A percentile compares a stretch with the other conserved stretches of the same genome.
Evolutionary conservation across 2,888 invertebrate genomes (phyloP).

Genomic region (Epinotia brunnichana): DNA sequence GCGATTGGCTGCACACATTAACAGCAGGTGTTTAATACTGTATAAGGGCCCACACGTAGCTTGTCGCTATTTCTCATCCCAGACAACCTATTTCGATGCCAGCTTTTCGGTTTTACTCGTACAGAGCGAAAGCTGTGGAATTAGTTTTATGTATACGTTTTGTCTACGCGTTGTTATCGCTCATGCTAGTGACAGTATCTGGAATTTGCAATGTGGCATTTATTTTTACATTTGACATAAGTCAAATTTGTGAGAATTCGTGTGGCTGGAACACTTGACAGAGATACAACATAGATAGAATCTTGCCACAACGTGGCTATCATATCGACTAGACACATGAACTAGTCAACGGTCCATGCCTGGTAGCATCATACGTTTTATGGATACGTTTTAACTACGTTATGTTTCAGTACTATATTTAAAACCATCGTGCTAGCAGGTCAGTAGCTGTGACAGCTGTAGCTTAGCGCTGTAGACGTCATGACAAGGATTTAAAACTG

Average conservation of each 20-base stretch:
- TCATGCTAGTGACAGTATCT: not conserved
- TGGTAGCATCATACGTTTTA: no score
- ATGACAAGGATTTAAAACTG: no score
- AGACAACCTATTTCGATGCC: constrained; percentile 25
- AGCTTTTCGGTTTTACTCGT: constrained; percentile 4
- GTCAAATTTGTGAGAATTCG: not conserved
- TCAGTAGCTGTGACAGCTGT: no score
- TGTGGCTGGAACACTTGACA: not conserved
- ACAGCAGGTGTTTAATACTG: constrained; percentile 36
- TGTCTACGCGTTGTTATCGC: not conserved
- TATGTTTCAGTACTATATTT: no score
- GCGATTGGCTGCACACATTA: constrained; percentile 38
- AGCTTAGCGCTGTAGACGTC: no score
- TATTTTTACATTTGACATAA: not conserved
- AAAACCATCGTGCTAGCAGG: no score
- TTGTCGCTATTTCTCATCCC: constrained; percentile 33
- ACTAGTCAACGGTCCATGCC: no score
- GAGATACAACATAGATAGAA: not conserved
- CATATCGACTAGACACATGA: no score
- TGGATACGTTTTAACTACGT: no score
- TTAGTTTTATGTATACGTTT: not conserved
- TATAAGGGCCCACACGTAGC: constrained; percentile 39
- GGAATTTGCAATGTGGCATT: not conserved
- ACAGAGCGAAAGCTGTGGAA: not conserved
- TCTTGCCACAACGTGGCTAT: not conserved